Conservation (phyloP, 2,888 invertebrate genomes). For the Diachrysia chrysitis region DNA sequence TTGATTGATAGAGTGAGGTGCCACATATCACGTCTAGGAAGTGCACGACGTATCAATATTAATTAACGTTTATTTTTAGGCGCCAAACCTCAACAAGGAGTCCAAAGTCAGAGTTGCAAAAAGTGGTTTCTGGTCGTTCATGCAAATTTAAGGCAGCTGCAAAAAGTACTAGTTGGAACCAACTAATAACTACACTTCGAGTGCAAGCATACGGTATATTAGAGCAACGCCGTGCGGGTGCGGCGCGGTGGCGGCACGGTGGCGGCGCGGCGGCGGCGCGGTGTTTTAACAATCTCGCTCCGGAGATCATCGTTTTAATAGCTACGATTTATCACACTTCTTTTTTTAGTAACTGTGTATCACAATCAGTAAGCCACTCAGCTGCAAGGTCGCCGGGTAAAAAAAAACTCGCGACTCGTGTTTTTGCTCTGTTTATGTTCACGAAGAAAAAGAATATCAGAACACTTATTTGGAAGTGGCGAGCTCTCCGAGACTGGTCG, state of each 20-base stretch:
- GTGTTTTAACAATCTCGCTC: conserved; percentile 55
- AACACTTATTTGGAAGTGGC: conserved; percentile 86
- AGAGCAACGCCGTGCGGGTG: background rate
- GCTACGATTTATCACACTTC: conserved; percentile 81
- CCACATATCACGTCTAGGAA: conserved; percentile 71
- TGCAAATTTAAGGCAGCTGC: conserved; percentile 35
- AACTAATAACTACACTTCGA: conserved; percentile 49
- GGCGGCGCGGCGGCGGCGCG: conserved; percentile 46
- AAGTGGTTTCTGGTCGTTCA: conserved; percentile 37
- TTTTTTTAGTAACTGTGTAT: conserved; percentile 84
- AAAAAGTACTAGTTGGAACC: conserved; percentile 45
- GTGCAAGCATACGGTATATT: conserved; percentile 28
- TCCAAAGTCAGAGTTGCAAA: conserved; percentile 38
- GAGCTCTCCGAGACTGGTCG: conserved; percentile 77
- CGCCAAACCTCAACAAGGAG: conserved; percentile 31
- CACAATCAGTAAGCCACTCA: conserved; percentile 83
- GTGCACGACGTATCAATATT: conserved; percentile 68
- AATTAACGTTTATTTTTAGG: conserved; percentile 67
- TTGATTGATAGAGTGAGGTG: conserved; percentile 74
- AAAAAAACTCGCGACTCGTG: conserved; percentile 78
- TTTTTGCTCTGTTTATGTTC: conserved; percentile 87
- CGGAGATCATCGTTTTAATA: conserved; percentile 72
- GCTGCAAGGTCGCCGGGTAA: conserved; percentile 85
- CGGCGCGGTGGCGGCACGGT: conserved; percentile 13
- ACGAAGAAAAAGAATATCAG: conserved; percentile 85